A percentile compares a stretch with the other conserved stretches of the same genome.
phyloP scores from a whole-genome alignment of 2,797 vertebrate genomes.

The Natrix natrix region DNA sequence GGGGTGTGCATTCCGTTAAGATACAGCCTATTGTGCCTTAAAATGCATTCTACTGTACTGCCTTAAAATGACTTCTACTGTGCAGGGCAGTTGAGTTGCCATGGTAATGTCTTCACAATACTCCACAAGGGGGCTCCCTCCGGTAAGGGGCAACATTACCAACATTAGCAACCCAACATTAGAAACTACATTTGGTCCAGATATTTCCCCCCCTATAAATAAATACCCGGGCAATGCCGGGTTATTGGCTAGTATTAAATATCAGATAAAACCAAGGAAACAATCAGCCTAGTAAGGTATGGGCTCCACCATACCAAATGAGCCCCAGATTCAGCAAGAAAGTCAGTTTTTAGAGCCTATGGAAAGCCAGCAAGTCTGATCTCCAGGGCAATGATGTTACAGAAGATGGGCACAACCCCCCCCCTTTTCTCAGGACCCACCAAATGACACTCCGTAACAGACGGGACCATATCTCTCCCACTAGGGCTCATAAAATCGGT shows the following conservation, averaged over 20 bases:
- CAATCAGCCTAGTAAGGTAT: not conserved
- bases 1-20: too few species aligned
- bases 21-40: too few species aligned
- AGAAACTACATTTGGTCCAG: too few species aligned
- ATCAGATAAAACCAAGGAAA: not conserved
- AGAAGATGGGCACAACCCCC: not conserved
- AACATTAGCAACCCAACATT: too few species aligned
- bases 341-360: not conserved
- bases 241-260: not conserved
- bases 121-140: too few species aligned
- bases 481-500: not conserved
- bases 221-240: too few species aligned
- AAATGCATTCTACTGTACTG: too few species aligned
- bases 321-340: not conserved
- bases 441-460: not conserved
- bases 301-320: not conserved
- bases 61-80: too few species aligned
- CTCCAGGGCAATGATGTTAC: not conserved
- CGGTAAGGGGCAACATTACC: too few species aligned
- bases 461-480: not conserved
- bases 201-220: too few species aligned
- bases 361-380: not conserved
- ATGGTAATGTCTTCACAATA: too few species aligned
- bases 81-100: too few species aligned
- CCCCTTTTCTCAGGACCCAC: not conserved